Conservation (phyloP, 30 jellyfish, hydroid and myxozoan genomes). For the Sanderia malayensis region DNA sequence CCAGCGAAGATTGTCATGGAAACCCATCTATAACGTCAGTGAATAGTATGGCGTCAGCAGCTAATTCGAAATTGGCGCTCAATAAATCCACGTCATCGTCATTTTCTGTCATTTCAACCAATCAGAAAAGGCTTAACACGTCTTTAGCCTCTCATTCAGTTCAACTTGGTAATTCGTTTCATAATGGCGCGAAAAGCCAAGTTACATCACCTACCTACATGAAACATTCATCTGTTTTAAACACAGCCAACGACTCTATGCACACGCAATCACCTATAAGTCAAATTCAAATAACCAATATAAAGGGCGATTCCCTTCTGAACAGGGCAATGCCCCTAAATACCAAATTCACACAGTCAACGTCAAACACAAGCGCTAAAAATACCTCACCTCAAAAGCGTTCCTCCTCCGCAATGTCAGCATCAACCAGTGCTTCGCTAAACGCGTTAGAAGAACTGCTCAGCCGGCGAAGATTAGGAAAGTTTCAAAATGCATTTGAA, state of each 20-base stretch:
- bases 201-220: not conserved
- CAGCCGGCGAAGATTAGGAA: constrained; percentile 20
- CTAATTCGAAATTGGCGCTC: not conserved
- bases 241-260: constrained; percentile 33
- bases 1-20: constrained; percentile 52
- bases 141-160: not conserved
- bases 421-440: constrained; percentile 8
- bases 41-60: constrained; percentile 1
- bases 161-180: not conserved
- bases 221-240: not conserved
- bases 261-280: too few species aligned
- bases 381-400: not conserved
- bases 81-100: not conserved
- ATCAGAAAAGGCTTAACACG: not conserved
- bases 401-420: constrained; percentile 7
- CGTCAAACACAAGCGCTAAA: not conserved
- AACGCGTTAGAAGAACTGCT: constrained; percentile 40
- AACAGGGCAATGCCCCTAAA: not conserved
- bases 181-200: not conserved
- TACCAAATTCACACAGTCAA: not conserved
- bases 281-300: too few species aligned
- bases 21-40: constrained; percentile 23
- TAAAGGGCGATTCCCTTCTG: too few species aligned
- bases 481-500: constrained; percentile 31
- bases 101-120: not conserved